phyloP scores from a whole-genome alignment of 2,888 invertebrate species.

The Phragmatobia fuliginosa region DNA sequence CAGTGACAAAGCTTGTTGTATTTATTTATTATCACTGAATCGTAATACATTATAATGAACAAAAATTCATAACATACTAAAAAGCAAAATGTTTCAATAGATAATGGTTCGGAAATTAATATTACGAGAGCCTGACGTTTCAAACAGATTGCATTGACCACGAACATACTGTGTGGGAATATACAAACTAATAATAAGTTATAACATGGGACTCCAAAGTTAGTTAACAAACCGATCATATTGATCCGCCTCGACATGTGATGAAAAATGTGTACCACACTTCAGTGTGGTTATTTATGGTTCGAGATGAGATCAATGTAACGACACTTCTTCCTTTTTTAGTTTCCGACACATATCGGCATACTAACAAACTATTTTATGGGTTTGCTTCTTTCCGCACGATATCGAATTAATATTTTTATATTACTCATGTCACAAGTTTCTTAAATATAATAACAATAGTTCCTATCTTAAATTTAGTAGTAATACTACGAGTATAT shows the following conservation, averaged over 20 bases:
- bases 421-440: no score
- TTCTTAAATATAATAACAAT: no score
- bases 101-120: no score
- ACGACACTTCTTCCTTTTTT: not conserved
- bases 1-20: no score
- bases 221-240: not conserved
- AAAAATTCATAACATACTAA: no score
- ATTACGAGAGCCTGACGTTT: not conserved
- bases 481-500: no score
- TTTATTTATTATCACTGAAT: no score
- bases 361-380: not conserved
- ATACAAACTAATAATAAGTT: not conserved
- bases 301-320: not conserved
- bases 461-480: no score
- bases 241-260: not conserved
- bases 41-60: no score
- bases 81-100: no score
- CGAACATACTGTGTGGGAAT: not conserved
- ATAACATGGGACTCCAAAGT: not conserved
- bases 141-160: not conserved
- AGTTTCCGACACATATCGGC: not conserved
- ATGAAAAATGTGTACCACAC: not conserved
- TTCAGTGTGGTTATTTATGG: not conserved
- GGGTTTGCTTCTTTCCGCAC: not conserved
- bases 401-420: not conserved